phyloP scores from a whole-genome alignment of 2,113 vertebrate species.

The Rhadina sibilatrix region DNA sequence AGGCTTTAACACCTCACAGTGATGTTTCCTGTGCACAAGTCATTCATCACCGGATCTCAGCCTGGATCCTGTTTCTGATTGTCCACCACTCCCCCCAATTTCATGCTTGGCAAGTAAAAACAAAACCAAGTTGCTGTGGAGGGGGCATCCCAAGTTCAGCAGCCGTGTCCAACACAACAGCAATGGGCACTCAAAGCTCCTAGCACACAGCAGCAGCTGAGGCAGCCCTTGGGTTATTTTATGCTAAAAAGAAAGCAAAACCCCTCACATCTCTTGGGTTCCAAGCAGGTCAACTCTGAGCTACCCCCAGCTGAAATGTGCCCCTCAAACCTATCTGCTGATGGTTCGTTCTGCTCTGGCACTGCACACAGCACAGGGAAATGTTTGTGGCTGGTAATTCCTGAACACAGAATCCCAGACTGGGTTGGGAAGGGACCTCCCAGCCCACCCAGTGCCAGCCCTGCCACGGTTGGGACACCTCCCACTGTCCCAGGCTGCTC shows the following conservation, averaged over 20 bases:
- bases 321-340: neutral
- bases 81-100: neutral
- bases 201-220: neutral
- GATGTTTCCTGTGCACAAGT: neutral
- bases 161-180: neutral
- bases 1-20: neutral
- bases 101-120: slow-evolving; percentile 49
- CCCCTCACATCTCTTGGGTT: neutral
- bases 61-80: neutral
- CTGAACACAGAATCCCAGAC: accelerated
- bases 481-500: neutral
- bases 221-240: neutral
- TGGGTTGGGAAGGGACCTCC: accelerated
- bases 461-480: neutral
- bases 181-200: neutral
- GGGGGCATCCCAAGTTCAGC: slow-evolving; percentile 36
- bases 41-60: neutral
- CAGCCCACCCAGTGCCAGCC: accelerated
- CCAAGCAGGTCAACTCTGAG: neutral
- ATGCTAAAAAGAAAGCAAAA: neutral
- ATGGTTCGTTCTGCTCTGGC: neutral
- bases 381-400: neutral
- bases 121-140: neutral
- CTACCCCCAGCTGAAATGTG: neutral
- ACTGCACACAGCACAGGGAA: neutral